Base-by-base conservation (phyloP, 2,113 vertebrate genomes). In the Bufo gargarizans region DNA sequence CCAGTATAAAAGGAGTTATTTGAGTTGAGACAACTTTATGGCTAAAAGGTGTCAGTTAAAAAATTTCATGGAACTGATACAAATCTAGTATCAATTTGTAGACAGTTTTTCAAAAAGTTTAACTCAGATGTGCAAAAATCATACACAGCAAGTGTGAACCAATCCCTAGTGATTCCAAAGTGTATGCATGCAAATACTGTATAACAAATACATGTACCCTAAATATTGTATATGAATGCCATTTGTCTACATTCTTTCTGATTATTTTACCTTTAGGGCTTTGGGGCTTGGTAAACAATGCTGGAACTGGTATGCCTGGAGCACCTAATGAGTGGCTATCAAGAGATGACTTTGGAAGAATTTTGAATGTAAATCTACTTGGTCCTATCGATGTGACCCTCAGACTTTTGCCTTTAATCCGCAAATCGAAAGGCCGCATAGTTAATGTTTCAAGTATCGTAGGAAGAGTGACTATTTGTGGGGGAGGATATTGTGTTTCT, bases 211-310 rank as follows among this genome's bases (percentile, higher is more conserved):
- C 19, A 19, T 61, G 17, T 61, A 19, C 59, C 4, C 17, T 19
- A 61, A 16, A 3, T 61, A 61, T 19, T 17, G 14, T 61, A 61
- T 16, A 61, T 58, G 11, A 58, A 6, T 58, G 56, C 11, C 11
- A 58, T 10, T 58, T 58, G 6, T 58, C 56, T 12, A 58, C 11
- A 58, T 10, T 65, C 19, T 33, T 71, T 43, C 22, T 43, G 13
- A 0, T 43, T 43, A 12, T 71, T 71, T 43, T 69, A 72, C 79
- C n/a, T 0, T 0, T 88, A 97, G 96, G 96, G 61, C 95, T 97
- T 78, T 97, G 96, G 96, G 96, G 95, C 4, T 91, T 97, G 85
- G 96, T 96, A 56, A 97, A 97, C 90, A 97, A 97, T 0, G 96
- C 96, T 0, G 96, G 96, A 1, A 61, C 94, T n/a, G 89, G 86